Evolutionary conservation across 2,888 invertebrate species (phyloP).

Genomic region (Brenthis hecate): DNA sequence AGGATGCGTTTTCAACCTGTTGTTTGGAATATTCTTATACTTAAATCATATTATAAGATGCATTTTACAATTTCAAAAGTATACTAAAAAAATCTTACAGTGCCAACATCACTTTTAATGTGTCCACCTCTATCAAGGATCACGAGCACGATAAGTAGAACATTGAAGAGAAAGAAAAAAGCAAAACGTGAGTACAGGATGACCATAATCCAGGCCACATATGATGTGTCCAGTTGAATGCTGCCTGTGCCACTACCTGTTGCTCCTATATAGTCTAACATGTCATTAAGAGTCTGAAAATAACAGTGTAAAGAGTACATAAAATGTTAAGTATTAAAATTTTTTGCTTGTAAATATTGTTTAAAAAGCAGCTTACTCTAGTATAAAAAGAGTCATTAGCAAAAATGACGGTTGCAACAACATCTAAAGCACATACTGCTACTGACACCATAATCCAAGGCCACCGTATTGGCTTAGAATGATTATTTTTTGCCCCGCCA

Average conservation of each 20-base stretch:
- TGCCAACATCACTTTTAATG: constrained; percentile 36
- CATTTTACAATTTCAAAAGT: not conserved
- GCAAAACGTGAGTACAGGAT: constrained; percentile 72
- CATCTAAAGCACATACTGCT: constrained; percentile 51
- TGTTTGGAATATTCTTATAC: not conserved
- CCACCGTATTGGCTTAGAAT: constrained; percentile 58
- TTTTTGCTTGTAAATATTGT: not conserved
- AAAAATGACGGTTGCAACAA: constrained; percentile 60
- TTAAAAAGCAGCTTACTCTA: constrained; percentile 51
- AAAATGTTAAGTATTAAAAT: no score
- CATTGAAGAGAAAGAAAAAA: constrained; percentile 73
- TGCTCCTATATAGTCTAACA: constrained; percentile 61
- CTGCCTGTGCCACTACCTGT: constrained; percentile 55
- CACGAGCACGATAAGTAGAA: constrained; percentile 57
- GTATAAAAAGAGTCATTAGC: constrained; percentile 68
- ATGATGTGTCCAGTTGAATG: constrained; percentile 51
- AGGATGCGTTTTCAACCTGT: constrained; percentile 6
- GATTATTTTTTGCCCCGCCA: constrained; percentile 55
- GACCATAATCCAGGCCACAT: constrained; percentile 71
- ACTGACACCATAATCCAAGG: constrained; percentile 64
- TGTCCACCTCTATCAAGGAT: constrained; percentile 51
- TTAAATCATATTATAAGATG: not conserved
- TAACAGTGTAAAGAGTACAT: no score
- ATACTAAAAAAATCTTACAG: constrained; percentile 45
- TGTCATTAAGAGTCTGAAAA: constrained; percentile 59